These are phyloP conservation scores for Eumeta japonica DNA, from an alignment of 1,140 invertebrate species.

Conservation along the genomic window DNA sequence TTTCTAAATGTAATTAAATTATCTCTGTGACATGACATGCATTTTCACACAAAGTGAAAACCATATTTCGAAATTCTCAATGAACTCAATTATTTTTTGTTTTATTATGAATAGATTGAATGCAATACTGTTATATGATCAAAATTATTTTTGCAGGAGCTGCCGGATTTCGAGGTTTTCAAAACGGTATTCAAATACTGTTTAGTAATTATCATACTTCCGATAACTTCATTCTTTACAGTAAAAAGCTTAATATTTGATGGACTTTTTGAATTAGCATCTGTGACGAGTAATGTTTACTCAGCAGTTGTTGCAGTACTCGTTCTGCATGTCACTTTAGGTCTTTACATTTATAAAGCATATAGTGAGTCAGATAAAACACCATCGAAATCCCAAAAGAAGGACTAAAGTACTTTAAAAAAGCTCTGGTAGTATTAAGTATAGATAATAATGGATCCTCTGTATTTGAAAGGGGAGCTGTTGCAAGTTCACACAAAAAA, in stretches of 20 bases:
- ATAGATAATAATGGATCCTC: constrained; percentile 37
- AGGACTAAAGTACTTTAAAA: constrained; percentile 34
- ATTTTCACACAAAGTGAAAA: constrained; percentile 5
- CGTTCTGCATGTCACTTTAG: constrained; percentile 70
- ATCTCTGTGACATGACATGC: too few relatives aligned
- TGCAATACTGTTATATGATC: too few relatives aligned
- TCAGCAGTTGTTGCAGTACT: constrained; percentile 70
- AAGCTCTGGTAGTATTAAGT: constrained; percentile 10
- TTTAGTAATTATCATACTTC: constrained; percentile 63
- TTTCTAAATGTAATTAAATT: too few relatives aligned
- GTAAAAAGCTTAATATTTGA: constrained; percentile 62
- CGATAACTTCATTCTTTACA: constrained; percentile 62
- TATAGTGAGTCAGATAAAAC: constrained; percentile 61
- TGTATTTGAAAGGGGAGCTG: constrained; percentile 49
- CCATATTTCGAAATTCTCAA: too few relatives aligned
- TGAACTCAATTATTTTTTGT: constrained; percentile 12
- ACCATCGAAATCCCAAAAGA: constrained; percentile 39
- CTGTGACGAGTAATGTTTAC: constrained; percentile 70
- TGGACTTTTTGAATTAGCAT: constrained; percentile 56
- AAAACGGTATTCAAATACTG: constrained; percentile 64
- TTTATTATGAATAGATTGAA: constrained; percentile 5
- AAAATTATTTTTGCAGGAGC: constrained; percentile 45
- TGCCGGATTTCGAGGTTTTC: constrained; percentile 62
- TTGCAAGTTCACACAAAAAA: constrained; percentile 48
- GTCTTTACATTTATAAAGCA: constrained; percentile 74